Conservation (phyloP, 2,888 invertebrate genomes). For the Hecatera dysodea region DNA sequence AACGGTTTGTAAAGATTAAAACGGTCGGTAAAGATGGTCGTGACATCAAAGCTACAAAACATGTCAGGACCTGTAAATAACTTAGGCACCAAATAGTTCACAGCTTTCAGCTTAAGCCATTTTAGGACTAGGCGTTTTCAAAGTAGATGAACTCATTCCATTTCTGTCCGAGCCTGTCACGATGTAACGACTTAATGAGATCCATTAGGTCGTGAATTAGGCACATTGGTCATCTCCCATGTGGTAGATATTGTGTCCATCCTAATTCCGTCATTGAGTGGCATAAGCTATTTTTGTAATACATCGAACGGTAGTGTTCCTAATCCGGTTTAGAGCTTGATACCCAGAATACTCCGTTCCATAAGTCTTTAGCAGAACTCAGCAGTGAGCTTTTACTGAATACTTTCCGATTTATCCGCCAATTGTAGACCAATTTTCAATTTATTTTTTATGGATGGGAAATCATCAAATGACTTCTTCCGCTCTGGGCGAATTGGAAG, state of each 20-base stretch:
- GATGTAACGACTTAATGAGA: not conserved
- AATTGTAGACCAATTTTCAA: no score
- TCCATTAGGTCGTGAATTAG: not conserved
- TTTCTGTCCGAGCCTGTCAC: not conserved
- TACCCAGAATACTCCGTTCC: no score
- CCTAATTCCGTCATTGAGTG: not conserved
- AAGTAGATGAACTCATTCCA: not conserved
- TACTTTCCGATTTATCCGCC: no score
- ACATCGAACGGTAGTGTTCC: no score
- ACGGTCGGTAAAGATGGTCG: constrained; percentile 1
- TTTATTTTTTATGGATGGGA: no score
- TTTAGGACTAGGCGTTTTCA: not conserved
- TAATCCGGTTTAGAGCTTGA: no score
- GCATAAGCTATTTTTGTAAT: no score
- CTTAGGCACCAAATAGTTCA: not conserved
- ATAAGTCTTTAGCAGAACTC: no score
- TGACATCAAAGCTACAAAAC: not conserved
- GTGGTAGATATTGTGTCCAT: not conserved
- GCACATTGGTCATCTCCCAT: not conserved
- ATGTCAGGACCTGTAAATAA: not conserved
- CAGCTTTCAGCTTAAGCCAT: no score
- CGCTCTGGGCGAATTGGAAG: no score
- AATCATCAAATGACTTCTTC: no score
- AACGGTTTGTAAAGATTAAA: constrained; percentile 35
- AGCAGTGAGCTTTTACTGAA: no score